A percentile compares a stretch with the other conserved stretches of the same genome.
Evolutionary conservation across 2,888 invertebrate species (phyloP).

Genomic region (Nezara viridula): DNA sequence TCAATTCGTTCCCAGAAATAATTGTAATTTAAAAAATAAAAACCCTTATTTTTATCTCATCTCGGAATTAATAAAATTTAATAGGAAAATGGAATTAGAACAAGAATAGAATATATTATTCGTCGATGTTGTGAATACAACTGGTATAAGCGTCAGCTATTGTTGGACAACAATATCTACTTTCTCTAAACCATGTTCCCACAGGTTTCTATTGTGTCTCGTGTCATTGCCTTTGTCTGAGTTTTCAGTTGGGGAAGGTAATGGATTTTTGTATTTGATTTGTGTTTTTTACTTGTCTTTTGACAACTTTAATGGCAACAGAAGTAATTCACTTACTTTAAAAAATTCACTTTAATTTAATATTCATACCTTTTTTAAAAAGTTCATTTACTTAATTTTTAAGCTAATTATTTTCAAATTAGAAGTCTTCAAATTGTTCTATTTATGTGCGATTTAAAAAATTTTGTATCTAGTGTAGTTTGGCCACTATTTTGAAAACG

Average conservation of each 20-base stretch:
- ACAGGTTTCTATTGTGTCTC: neutral
- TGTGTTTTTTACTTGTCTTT: neutral
- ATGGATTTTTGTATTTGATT: neutral
- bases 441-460: too few species aligned
- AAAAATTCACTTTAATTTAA: too few species aligned
- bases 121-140: neutral
- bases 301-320: neutral
- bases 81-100: neutral
- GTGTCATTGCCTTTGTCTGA: conserved; percentile 22
- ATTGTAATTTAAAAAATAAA: too few species aligned
- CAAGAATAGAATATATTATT: neutral
- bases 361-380: too few species aligned
- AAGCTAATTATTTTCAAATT: too few species aligned
- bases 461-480: too few species aligned
- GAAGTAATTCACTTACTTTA: neutral
- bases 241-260: conserved; percentile 7
- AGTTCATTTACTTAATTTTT: too few species aligned
- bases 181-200: conserved; percentile 17
- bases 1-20: too few species aligned
- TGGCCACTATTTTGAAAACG: too few species aligned
- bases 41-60: too few species aligned
- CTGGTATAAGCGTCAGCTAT: neutral
- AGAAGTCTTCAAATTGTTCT: too few species aligned
- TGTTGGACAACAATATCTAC: conserved; percentile 34
- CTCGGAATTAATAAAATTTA: neutral